phyloP scores from a whole-genome alignment of 35 echinoderm and acorn worm genomes.

The Diadema setosum region DNA sequence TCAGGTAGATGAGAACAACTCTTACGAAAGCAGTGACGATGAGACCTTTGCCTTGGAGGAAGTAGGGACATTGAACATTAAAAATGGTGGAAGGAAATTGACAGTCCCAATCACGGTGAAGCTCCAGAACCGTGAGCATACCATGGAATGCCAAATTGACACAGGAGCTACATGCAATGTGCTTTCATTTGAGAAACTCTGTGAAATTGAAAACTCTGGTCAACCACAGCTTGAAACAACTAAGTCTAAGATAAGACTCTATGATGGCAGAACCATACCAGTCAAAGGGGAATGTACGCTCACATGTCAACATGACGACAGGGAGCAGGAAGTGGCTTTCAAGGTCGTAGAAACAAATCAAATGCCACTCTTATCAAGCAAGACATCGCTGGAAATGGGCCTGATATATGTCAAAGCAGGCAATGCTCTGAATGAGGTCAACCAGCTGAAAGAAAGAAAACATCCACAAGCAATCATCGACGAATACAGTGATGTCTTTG shows the following conservation, averaged over 20 bases:
- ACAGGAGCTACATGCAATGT: constrained; percentile 1
- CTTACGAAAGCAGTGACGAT: neutral
- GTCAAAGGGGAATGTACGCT: neutral
- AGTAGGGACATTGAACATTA: neutral
- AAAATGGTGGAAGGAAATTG: neutral
- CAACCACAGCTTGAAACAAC: neutral
- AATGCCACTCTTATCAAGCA: neutral
- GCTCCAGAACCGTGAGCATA: neutral
- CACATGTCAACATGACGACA: neutral
- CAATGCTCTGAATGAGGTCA: neutral
- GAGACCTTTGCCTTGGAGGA: neutral
- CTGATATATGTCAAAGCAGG: neutral
- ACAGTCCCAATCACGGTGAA: neutral
- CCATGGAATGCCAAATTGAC: neutral
- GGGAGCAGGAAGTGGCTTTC: neutral
- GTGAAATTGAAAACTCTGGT: neutral
- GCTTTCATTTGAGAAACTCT: neutral
- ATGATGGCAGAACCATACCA: neutral
- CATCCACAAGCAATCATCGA: neutral
- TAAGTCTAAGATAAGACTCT: neutral
- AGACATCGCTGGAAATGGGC: neutral
- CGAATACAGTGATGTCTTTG: constrained; percentile 34
- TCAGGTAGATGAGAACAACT: neutral
- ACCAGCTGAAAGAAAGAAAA: neutral
- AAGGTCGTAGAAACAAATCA: neutral